phyloP scores from a whole-genome alignment of 2,888 invertebrate genomes.

The Epirrhoe alternata region DNA sequence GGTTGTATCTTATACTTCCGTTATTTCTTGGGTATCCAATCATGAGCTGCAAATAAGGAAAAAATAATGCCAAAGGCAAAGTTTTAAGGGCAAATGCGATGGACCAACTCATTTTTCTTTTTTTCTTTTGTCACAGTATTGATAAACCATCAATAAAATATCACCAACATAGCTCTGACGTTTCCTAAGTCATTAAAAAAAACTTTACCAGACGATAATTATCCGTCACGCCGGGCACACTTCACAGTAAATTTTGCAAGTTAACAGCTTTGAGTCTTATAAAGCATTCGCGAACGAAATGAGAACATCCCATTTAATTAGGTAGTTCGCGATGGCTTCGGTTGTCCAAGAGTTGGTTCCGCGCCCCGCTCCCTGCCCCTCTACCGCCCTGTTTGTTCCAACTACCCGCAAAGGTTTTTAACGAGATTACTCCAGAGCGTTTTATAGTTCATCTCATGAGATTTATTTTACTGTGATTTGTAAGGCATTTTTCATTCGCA shows the following conservation, averaged over 20 bases:
- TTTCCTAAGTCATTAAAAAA: constrained; percentile 54
- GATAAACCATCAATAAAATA: background rate
- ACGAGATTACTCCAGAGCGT: constrained; percentile 74
- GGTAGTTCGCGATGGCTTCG: constrained; percentile 63
- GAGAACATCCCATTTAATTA: constrained; percentile 77
- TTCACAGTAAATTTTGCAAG: constrained; percentile 66
- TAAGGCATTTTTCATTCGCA: constrained; percentile 69
- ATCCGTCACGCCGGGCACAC: constrained; percentile 65
- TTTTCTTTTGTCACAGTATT: background rate
- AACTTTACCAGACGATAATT: constrained; percentile 59
- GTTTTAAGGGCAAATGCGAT: background rate
- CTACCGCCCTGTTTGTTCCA: constrained; percentile 32
- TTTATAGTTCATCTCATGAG: constrained; percentile 79
- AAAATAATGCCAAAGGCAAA: background rate
- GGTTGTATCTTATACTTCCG: background rate
- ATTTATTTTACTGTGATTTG: constrained; percentile 77
- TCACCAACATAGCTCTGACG: constrained; percentile 6
- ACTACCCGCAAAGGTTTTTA: constrained; percentile 78
- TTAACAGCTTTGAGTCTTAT: constrained; percentile 72
- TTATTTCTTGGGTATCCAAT: background rate
- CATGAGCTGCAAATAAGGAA: background rate
- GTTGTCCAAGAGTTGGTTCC: constrained; percentile 51
- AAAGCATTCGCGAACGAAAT: constrained; percentile 75
- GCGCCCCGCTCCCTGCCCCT: constrained; percentile 30
- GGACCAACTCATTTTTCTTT: background rate